Evolutionary conservation across 2,113 vertebrate species (phyloP), one percentile per base, ranked within the genome.

Genomic region (Hyaena hyaena): DNA sequence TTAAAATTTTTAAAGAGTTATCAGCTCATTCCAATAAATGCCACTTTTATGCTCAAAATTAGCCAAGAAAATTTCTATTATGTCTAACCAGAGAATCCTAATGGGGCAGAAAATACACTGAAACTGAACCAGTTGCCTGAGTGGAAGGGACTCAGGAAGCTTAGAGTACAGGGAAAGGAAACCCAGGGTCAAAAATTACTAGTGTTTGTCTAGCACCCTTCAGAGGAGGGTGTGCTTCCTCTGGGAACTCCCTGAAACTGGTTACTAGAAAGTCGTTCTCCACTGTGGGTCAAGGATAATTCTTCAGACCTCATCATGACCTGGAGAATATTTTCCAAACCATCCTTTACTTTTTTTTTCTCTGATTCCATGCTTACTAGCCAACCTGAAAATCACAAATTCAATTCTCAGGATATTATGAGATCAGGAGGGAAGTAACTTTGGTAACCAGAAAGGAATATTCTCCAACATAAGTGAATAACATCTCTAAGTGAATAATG

Each of bases 1-100:
- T 58, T 61, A 21, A 91, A 33, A 58, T 86, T 33, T 65, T 76
- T 1, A 31, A 31, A 45, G 2, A 63, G 50, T 66, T 91, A 17
- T 85, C 43, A 85, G 8, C 7, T 92, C 58, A 66, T 95, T 95
- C 77, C 31, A 69, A 76, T 43, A 93, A 88, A 96, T 86, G 66
- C 24, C 10, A 82, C 35, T 82, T 93, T 76, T 91, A 53, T 58
- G 76, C 45, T 96, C 65, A 68, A 77, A 90, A 81, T 85, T 88
- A 85, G 23, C 4, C n/a, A 43, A 85, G 58, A 85, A 19, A 55
- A 50, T 95, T 96, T 91, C 66, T 95, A 31, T 86, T 53, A 39
- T 4, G 16, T 39, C 15, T 45, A 74, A 45, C 73, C 53, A 73
- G 5, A 86, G 79, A 95, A 43, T 65, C 24, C 73, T 93, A 95